Base-by-base conservation (phyloP, 1,140 invertebrate genomes). In the Heterodera carotae region DNA sequence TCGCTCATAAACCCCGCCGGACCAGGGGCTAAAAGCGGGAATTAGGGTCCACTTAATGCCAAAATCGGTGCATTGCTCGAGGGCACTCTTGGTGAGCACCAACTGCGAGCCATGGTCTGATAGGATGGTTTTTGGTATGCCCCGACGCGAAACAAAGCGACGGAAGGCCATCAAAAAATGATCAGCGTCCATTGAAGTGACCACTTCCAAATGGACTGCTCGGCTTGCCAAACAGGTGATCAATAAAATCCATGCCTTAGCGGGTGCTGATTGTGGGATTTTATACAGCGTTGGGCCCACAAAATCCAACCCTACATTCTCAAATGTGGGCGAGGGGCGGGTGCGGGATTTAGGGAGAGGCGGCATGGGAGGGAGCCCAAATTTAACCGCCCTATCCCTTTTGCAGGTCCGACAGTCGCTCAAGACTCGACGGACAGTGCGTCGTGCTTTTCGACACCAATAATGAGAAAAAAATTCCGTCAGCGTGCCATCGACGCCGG, bases 251-350 rank as follows among this genome's bases (percentile, higher is more conserved):
- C 66, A 68, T 36, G 43, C 34, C 29, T 68, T 68, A 1, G 22
- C 27, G 4, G 36, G 36, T 22, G 22, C 43, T 68, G 33, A 34
- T 2, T 68, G 5, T 2, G n/a, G 22, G 4, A 29, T 27, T 68
- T 68, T 68, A 29, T 68, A 68, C 2, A 68, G n/a, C n/a, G 66
- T 36, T n/a, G 66, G 66, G 4, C 66, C 66, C 29, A 68, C n/a
- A 29, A 36, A 68, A 8, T 68, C 66, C 4, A 68, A 22, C 2
- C 66, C 66, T 25, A 29, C 43, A n/a, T 34, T 22, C 8, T 68
- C 66, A 29, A 68, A 68, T 0, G 27, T 10, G 8, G n/a, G 34
- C 4, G 66, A 68, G 18, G 34, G 34, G 1, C 5, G n/a, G 8
- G 43, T 36, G 7, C 66, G 34, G n/a, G 34, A 34, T 5, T 29